These are phyloP conservation scores for Sylvia atricapilla DNA, from an alignment of 2,113 vertebrate species.

Conservation along the genomic window DNA sequence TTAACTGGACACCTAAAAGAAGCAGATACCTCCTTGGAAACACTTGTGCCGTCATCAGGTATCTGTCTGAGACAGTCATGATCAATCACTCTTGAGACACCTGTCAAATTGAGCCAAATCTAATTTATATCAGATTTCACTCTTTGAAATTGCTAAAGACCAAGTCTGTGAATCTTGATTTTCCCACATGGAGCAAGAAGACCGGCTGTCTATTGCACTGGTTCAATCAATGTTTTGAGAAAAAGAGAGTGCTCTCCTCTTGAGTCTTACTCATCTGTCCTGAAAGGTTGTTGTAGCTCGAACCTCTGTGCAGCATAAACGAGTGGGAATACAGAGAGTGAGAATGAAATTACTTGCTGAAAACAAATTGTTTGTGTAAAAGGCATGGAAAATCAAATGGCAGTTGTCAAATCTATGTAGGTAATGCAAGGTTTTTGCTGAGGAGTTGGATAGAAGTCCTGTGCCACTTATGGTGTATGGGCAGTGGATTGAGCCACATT, in stretches of 20 bases:
- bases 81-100: not conserved
- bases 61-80: fast-evolving
- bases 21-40: not conserved
- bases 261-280: not conserved
- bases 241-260: not conserved
- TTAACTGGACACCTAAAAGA: not conserved
- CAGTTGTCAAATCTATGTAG: not conserved
- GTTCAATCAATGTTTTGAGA: not conserved
- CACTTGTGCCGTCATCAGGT: not conserved
- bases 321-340: not conserved
- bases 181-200: not conserved
- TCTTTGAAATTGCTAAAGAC: not conserved
- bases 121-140: not conserved
- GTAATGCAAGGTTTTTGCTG: not conserved
- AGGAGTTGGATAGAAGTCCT: not conserved
- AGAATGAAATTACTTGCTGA: not conserved
- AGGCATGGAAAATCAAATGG: not conserved
- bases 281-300: not conserved
- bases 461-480: not conserved
- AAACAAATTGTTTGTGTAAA: not conserved
- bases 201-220: not conserved
- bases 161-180: not conserved
- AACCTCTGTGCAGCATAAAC: not conserved
- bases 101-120: not conserved
- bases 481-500: not conserved